Conservation (phyloP, 2,113 vertebrate species). For the Stigmatopora nigra region DNA sequence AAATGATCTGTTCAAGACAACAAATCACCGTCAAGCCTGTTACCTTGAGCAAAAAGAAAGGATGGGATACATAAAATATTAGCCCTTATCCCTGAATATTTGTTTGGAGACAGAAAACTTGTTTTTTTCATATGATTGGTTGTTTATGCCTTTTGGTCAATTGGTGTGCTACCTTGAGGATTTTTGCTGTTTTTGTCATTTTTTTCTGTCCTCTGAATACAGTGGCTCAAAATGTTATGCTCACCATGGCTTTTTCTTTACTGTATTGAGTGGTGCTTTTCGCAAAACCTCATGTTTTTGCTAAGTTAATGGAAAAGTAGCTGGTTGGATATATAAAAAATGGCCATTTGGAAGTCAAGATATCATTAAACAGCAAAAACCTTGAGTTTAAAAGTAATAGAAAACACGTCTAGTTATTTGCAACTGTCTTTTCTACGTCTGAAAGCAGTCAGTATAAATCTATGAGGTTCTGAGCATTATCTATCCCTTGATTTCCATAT, state of each 20-base stretch:
- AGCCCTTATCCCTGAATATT: background rate
- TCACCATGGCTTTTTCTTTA: too few relatives aligned
- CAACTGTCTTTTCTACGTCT: background rate
- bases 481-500: background rate
- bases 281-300: too few relatives aligned
- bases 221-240: too few relatives aligned
- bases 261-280: too few relatives aligned
- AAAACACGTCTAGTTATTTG: too few relatives aligned
- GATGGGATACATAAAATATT: background rate
- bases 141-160: background rate
- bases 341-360: too few relatives aligned
- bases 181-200: background rate
- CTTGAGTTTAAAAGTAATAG: too few relatives aligned
- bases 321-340: too few relatives aligned
- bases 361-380: too few relatives aligned
- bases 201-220: too few relatives aligned
- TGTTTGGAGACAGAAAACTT: background rate
- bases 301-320: too few relatives aligned
- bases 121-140: background rate
- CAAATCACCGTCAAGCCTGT: background rate
- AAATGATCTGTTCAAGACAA: background rate
- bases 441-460: background rate
- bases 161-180: too few relatives aligned
- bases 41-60: background rate
- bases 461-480: background rate